Base-by-base conservation (phyloP, 2,113 vertebrate species). In the Pontoporia blainvillei region DNA sequence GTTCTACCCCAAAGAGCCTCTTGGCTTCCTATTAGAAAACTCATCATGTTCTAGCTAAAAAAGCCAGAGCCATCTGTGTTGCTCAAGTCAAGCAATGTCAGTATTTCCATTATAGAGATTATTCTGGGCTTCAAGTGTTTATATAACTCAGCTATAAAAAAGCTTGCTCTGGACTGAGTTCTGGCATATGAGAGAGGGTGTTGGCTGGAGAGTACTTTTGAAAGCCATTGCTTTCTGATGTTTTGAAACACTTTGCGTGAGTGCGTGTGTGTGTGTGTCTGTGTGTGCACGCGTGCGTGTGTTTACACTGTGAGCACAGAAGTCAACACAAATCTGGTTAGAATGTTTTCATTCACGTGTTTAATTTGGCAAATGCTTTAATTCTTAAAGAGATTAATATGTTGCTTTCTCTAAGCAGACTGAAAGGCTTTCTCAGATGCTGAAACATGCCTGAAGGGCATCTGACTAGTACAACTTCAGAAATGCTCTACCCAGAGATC, bases 241-340 rank as follows among this genome's bases (percentile, higher is more conserved):
- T 86, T 93, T 91, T 88, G 79, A 91, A 95, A 92, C 88, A 87
- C 41, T 95, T 59, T 87, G 64, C 7, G 18, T 92, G 75, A 92
- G 67, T 49, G 25, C 88, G 72, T 8, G 57, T 59, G 13, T 91
- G 71, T 8, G 57, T 59, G 13, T 91, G 71, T 88, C 25, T 39
- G 39, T 39, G 39, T 52, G 25, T 88, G 66, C 4, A 46, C 2
- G 13, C 25, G 14, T 59, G 39, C 3, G 0, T 81, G 61, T 90
- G 31, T 94, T 79, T 95, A 95, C 72, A 95, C 44, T 94, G 91
- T 86, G 89, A 96, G 94, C 54, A 67, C 57, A 95, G 39, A 96
- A 89, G 92, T 96, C 96, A 96, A 97, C 86, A 96, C 69, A 94
- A 97, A 97, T 97, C 92, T 91, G 92, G 81, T 59, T 92, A 94